Evolutionary conservation across 2,113 vertebrate species (phyloP).

Genomic region (Emydocephalus ijimae): DNA sequence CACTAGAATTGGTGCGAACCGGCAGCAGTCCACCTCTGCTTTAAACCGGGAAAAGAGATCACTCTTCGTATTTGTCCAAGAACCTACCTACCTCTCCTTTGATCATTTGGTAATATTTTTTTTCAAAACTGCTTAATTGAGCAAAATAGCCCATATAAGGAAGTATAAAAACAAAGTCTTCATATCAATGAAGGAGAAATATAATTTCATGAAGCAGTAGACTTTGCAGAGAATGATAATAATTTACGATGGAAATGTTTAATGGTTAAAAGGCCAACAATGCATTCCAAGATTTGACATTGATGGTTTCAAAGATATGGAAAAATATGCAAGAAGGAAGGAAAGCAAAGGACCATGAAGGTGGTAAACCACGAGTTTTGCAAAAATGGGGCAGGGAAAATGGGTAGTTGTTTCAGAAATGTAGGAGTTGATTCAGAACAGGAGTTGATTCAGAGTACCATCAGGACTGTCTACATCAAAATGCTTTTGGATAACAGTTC

Average conservation of each 20-base stretch:
- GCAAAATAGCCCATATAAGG: not conserved
- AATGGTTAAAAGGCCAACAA: not conserved
- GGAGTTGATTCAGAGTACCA: not conserved
- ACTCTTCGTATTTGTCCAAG: not conserved
- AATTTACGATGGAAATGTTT: not conserved
- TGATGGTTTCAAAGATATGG: not conserved
- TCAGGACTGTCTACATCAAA: not conserved
- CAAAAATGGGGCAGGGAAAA: not conserved
- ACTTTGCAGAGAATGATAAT: not conserved
- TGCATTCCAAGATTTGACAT: not conserved
- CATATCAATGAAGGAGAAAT: not conserved
- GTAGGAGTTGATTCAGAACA: not conserved
- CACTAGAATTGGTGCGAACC: no score
- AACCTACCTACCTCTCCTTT: not conserved
- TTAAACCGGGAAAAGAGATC: not conserved
- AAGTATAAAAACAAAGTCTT: not conserved
- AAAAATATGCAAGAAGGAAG: not conserved
- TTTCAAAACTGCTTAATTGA: not conserved
- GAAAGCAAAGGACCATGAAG: not conserved
- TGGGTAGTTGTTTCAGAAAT: not conserved
- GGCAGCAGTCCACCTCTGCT: no score
- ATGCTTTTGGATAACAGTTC: not conserved
- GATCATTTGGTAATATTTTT: not conserved
- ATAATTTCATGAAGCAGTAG: not conserved
- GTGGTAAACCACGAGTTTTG: not conserved